A percentile compares a stretch with the other conserved stretches of the same genome.
Conservation (phyloP, 2,113 vertebrate genomes). For the Irena cyanogastra region DNA sequence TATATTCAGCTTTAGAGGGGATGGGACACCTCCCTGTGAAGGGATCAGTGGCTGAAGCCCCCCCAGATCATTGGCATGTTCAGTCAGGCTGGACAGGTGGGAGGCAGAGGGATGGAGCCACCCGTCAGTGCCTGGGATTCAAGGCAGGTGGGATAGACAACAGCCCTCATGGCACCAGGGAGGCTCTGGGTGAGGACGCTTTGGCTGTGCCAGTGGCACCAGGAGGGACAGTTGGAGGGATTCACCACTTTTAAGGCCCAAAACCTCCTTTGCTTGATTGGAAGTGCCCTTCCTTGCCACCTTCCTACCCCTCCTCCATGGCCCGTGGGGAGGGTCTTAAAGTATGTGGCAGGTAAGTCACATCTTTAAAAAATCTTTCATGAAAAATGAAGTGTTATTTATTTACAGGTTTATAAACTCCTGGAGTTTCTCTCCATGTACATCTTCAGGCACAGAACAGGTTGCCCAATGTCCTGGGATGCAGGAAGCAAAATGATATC, state of each 20-base stretch:
- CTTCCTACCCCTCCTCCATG: not conserved
- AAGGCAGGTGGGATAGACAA: not conserved
- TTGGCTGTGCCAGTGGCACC: not conserved
- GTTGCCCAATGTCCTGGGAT: not conserved
- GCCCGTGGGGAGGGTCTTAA: not conserved
- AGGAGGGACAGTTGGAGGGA: not conserved
- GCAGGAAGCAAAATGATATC: not conserved
- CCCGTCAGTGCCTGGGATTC: not conserved
- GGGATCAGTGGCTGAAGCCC: not conserved
- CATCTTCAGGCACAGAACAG: not conserved
- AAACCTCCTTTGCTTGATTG: not conserved
- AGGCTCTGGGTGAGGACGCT: not conserved
- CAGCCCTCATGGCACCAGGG: rapidly evolving
- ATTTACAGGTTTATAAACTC: not conserved
- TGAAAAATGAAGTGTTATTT: not conserved
- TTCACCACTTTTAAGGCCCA: not conserved
- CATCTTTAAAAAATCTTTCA: not conserved
- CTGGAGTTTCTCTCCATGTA: not conserved
- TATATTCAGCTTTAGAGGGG: not conserved
- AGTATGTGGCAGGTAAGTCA: not conserved
- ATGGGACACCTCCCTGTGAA: rapidly evolving
- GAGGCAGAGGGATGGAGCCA: not conserved
- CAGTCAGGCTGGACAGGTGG: not conserved
- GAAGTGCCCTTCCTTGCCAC: not conserved
- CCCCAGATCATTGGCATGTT: not conserved